Evolutionary conservation across 1,140 invertebrate species (phyloP).

Genomic region (Berghia stephanieae): DNA sequence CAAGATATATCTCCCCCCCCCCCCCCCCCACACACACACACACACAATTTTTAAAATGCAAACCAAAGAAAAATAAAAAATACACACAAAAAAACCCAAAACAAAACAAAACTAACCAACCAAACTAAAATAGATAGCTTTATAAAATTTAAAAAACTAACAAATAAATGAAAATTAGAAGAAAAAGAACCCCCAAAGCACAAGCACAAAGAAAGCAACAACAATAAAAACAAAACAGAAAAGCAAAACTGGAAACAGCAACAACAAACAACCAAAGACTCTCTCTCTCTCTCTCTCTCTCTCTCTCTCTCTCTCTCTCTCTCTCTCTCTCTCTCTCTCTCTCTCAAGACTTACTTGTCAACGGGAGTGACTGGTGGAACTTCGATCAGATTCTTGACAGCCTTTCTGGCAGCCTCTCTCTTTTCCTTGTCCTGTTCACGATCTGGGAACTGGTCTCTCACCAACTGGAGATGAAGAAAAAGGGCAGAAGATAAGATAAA

Average conservation of each 20-base stretch:
- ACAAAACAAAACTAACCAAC: no score
- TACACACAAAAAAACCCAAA: no score
- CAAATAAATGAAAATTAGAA: background rate
- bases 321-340: background rate
- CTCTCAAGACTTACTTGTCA: slow-evolving; percentile 58
- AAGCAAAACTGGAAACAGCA: background rate
- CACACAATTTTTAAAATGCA: no score
- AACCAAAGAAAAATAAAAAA: no score
- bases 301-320: background rate
- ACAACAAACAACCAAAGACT: background rate
- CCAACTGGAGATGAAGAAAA: slow-evolving; percentile 41
- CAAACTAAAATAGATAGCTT: no score
- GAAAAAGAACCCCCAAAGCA: background rate
- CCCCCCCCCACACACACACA: no score
- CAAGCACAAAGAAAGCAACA: background rate
- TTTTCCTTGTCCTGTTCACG: slow-evolving; percentile 40
- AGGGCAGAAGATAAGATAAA: background rate
- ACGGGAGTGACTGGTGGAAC: slow-evolving; percentile 59
- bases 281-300: background rate
- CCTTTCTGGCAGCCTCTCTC: slow-evolving; percentile 26
- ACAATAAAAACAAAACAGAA: background rate
- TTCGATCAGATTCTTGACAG: slow-evolving; percentile 43
- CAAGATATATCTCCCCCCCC: no score
- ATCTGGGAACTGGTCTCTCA: slow-evolving; percentile 53
- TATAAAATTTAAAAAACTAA: no score